Evolutionary conservation across 2,797 vertebrate species (phyloP).

Genomic region (Tokudaia tokunoshimensis): DNA sequence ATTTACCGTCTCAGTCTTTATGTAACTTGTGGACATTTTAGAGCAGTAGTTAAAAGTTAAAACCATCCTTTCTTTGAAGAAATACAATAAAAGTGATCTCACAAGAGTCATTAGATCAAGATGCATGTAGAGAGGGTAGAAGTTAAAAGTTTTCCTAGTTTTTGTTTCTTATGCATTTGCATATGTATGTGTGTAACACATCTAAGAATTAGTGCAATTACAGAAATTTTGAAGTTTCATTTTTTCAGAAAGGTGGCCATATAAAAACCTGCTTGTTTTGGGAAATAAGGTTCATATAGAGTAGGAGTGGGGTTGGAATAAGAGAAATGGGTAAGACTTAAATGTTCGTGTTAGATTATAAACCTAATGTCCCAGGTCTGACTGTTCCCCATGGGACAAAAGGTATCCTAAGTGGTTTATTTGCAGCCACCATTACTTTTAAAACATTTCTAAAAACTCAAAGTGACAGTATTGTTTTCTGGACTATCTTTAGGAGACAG

Average conservation of each 20-base stretch:
- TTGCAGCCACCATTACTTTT: slow-evolving; percentile 45
- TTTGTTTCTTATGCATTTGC: slow-evolving; percentile 59
- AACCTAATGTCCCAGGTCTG: background rate
- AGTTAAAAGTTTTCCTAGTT: slow-evolving; percentile 41
- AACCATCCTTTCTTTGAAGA: slow-evolving; percentile 41
- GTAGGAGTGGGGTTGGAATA: slow-evolving; percentile 19
- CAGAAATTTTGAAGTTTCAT: slow-evolving; percentile 51
- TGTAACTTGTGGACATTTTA: slow-evolving; percentile 6
- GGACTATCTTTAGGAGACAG: slow-evolving; percentile 34
- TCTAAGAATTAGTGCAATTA: slow-evolving; percentile 53
- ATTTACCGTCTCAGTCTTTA: slow-evolving; percentile 27
- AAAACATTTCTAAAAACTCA: slow-evolving; percentile 50
- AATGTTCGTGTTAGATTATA: slow-evolving; percentile 4
- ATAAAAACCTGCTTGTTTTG: slow-evolving; percentile 57
- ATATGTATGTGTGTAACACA: background rate
- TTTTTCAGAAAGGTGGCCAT: slow-evolving; percentile 22
- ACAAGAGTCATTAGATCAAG: slow-evolving; percentile 31
- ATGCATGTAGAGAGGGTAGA: slow-evolving; percentile 29
- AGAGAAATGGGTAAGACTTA: slow-evolving; percentile 27
- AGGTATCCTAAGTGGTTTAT: slow-evolving; percentile 41
- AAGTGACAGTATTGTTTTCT: slow-evolving; percentile 61
- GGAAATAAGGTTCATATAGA: slow-evolving; percentile 41
- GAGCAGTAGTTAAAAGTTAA: background rate
- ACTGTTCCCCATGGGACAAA: slow-evolving; percentile 29
- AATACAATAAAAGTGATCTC: slow-evolving; percentile 11